Base-by-base conservation (phyloP, 53 echinoderm and acorn worm species). In the Hippasteria phrygiana region DNA sequence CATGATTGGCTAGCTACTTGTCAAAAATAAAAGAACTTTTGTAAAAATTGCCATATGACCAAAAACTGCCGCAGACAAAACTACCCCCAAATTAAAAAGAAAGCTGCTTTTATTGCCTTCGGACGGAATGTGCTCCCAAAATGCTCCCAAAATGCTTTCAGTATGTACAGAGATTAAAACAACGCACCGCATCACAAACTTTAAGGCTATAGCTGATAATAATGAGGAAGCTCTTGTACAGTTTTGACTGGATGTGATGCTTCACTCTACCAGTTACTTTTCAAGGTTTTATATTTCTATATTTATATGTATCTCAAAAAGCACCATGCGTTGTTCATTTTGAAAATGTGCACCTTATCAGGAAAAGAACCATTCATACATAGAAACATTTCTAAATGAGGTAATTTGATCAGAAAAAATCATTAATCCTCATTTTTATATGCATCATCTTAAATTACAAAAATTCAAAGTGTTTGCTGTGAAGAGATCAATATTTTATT, bases 161-260 rank as follows among this genome's bases (percentile, higher is more conserved):
- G 18, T 73, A 73, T 73, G 34, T 73, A 73, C 73, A 73, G 42
- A 73, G 41, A 40, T 40, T 41, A 73, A 73, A 41, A 32, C 40
- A 16, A 35, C 20, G 51, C 31, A 63, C 24, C 64, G 17, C 69
- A 35, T 5, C 2, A 5, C 69, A 67, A 67, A 11, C 34, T 33
- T 67, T 48, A 48, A 48, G 48, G 8, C 7, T 48, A 48, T n/a
- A n/a, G n/a, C n/a, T n/a, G n/a, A n/a, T n/a, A n/a, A n/a, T n/a
- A n/a, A n/a, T n/a, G n/a, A n/a, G n/a, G n/a, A n/a, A n/a, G n/a
- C n/a, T n/a, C n/a, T n/a, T n/a, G n/a, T n/a, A n/a, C n/a, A n/a
- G n/a, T n/a, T n/a, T n/a, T n/a, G n/a, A n/a, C n/a, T n/a, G n/a
- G n/a, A n/a, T n/a, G n/a, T n/a, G n/a, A n/a, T n/a, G n/a, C n/a